These are phyloP conservation scores for Ferrisia virgata DNA, from an alignment of 2,888 invertebrate species.

Conservation along the genomic window DNA sequence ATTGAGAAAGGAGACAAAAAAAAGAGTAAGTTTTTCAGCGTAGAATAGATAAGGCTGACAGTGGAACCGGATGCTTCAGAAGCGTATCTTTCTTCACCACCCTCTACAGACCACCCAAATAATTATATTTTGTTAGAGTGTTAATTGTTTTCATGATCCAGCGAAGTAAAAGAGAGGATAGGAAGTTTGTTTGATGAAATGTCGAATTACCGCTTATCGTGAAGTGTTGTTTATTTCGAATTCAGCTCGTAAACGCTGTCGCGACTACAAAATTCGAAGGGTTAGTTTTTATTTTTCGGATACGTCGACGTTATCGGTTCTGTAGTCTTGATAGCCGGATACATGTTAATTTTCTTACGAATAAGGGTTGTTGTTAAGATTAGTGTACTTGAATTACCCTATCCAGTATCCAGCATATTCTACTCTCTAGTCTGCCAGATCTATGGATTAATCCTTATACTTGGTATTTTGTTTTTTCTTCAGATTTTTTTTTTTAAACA, in stretches of 20 bases:
- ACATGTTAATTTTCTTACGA: too few relatives aligned
- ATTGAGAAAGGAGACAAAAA: background rate
- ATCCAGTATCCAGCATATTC: too few relatives aligned
- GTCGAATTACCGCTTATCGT: background rate
- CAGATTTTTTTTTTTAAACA: too few relatives aligned
- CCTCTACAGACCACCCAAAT: conserved; percentile 1
- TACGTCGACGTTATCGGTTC: background rate
- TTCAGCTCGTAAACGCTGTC: background rate
- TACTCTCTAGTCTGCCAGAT: too few relatives aligned
- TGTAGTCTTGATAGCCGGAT: too few relatives aligned
- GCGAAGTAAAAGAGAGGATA: background rate
- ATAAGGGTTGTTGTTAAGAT: too few relatives aligned
- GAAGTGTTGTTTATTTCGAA: background rate
- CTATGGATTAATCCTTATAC: too few relatives aligned
- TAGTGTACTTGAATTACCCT: too few relatives aligned
- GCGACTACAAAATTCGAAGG: background rate
- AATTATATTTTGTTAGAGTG: background rate
- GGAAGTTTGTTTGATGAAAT: background rate
- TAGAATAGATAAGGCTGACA: background rate
- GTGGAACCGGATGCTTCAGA: background rate
- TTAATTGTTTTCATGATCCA: conserved; percentile 5
- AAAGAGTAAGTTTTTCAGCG: background rate
- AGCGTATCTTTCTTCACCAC: background rate
- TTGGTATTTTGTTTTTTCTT: too few relatives aligned
- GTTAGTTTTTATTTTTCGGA: background rate